Evolutionary conservation across 2,797 vertebrate genomes (phyloP).

Genomic region (Girardinus metallicus): DNA sequence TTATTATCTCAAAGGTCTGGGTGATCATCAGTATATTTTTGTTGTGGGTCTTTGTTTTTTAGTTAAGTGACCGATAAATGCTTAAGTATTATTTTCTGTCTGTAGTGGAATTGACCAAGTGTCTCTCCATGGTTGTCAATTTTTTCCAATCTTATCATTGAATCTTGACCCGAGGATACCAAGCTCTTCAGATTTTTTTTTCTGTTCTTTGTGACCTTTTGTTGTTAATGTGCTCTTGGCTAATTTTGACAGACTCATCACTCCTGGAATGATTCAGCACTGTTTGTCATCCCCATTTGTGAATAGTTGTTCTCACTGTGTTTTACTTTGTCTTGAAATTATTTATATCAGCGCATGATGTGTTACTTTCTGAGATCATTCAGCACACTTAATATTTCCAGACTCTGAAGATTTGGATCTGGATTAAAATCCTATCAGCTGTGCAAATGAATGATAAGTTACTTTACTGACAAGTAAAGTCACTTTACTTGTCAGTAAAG

Average conservation of each 20-base stretch:
- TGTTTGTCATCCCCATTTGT: not conserved
- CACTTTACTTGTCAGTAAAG: no score
- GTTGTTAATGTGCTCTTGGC: not conserved
- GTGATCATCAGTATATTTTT: not conserved
- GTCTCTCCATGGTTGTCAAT: not conserved
- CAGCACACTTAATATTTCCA: not conserved
- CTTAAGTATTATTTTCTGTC: not conserved
- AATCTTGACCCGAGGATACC: not conserved
- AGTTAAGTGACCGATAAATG: not conserved
- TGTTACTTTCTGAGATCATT: not conserved
- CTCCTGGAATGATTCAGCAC: not conserved
- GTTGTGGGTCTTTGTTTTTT: not conserved
- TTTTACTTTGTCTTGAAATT: not conserved
- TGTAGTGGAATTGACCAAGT: not conserved
- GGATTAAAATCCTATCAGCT: not conserved
- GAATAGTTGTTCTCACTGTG: not conserved
- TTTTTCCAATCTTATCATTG: not conserved
- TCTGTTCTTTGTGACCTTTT: not conserved
- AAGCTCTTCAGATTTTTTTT: not conserved
- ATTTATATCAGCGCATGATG: not conserved
- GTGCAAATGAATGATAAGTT: not conserved
- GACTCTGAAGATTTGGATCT: not conserved
- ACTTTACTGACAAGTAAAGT: not conserved
- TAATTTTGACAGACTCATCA: not conserved
- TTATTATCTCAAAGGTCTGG: not conserved